These are phyloP conservation scores for Leptopilina syphax DNA, from an alignment of 2,888 invertebrate genomes.

Conservation along the genomic window DNA sequence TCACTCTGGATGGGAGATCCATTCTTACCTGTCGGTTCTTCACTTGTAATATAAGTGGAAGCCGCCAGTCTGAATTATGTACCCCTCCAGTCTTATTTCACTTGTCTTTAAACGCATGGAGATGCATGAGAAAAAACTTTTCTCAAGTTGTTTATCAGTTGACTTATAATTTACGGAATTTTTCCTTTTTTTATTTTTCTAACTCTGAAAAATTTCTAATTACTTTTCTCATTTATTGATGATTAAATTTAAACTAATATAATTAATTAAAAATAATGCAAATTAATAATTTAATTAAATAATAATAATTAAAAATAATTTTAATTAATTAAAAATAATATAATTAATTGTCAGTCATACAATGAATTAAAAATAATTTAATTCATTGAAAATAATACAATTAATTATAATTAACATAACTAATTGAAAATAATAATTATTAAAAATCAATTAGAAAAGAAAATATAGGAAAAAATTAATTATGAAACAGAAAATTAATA, in stretches of 20 bases:
- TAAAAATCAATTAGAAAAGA: too few relatives aligned
- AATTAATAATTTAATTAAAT: too few relatives aligned
- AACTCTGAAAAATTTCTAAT: too few relatives aligned
- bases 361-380: neutral
- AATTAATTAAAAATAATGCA: neutral
- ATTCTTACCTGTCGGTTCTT: slow-evolving; percentile 36
- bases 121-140: neutral
- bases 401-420: too few relatives aligned
- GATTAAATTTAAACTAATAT: neutral
- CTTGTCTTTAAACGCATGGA: slow-evolving; percentile 22
- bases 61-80: slow-evolving; percentile 27
- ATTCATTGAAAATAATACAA: neutral
- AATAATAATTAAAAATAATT: too few relatives aligned
- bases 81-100: slow-evolving; percentile 18
- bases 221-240: too few relatives aligned
- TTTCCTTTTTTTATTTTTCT: too few relatives aligned
- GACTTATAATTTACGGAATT: too few relatives aligned
- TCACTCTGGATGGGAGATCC: slow-evolving; percentile 13
- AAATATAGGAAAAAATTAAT: too few relatives aligned
- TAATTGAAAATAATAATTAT: too few relatives aligned
- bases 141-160: neutral
- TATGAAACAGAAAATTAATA: too few relatives aligned
- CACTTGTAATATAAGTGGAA: slow-evolving; percentile 31
- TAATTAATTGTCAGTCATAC: neutral
- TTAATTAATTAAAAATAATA: neutral